These are phyloP conservation scores for Diploptera punctata DNA, from an alignment of 2,888 invertebrate genomes.

Conservation along the genomic window DNA sequence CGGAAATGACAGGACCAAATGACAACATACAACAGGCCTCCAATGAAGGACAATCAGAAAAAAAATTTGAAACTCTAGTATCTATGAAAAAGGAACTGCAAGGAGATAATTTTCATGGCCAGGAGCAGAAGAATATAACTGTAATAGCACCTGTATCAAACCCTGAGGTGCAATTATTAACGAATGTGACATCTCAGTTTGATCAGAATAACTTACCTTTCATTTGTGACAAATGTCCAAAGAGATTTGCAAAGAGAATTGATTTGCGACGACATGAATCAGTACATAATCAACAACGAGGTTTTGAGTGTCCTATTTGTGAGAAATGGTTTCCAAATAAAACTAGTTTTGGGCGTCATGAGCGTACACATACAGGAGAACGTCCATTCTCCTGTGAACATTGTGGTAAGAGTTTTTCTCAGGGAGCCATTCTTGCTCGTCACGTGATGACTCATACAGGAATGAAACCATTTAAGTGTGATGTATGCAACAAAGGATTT, in stretches of 20 bases:
- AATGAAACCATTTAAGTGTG: slow-evolving; percentile 70
- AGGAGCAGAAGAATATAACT: neutral
- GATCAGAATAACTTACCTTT: too few species aligned
- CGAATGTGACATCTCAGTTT: too few species aligned
- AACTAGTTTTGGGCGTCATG: slow-evolving; percentile 72
- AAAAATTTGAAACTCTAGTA: neutral
- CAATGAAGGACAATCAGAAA: neutral
- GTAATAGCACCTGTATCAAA: too few species aligned
- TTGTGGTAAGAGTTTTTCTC: slow-evolving; percentile 72
- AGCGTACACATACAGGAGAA: slow-evolving; percentile 70
- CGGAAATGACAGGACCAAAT: neutral
- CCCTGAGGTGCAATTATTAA: too few species aligned
- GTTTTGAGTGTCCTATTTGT: slow-evolving; percentile 59
- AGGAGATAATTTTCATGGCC: neutral
- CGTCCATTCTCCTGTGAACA: slow-evolving; percentile 61
- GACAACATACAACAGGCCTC: neutral
- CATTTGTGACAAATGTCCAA: slow-evolving; percentile 67
- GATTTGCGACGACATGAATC: slow-evolving; percentile 67
- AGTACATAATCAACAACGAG: slow-evolving; percentile 63
- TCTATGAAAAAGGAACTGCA: neutral
- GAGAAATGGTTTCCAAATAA: slow-evolving; percentile 71
- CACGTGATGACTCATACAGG: slow-evolving; percentile 67
- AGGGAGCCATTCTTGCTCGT: slow-evolving; percentile 71
- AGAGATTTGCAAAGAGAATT: slow-evolving; percentile 65
- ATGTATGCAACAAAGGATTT: slow-evolving; percentile 70